Evolutionary conservation across 2,797 vertebrate genomes (phyloP).

Genomic region (Sebastiscus tertius): DNA sequence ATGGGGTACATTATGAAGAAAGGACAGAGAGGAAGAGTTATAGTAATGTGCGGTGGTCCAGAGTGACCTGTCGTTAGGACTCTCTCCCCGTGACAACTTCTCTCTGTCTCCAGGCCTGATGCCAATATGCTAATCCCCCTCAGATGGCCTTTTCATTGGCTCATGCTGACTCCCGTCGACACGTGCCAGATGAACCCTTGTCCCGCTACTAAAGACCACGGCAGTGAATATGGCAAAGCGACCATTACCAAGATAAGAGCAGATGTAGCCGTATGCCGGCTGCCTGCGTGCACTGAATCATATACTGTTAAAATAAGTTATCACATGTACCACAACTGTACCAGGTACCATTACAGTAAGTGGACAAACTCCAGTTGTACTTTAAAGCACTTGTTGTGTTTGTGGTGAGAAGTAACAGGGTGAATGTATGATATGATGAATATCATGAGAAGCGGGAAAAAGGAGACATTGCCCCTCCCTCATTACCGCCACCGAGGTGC

Average conservation of each 20-base stretch:
- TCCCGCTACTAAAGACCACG: constrained; percentile 35
- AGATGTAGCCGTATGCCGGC: constrained; percentile 54
- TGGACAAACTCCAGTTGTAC: neutral
- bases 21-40: constrained; percentile 84
- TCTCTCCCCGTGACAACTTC: constrained; percentile 81
- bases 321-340: neutral
- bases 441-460: neutral
- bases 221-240: constrained; percentile 35
- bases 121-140: constrained; percentile 74
- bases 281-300: constrained; percentile 60
- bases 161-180: constrained; percentile 39
- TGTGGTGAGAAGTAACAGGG: neutral
- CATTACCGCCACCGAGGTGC: neutral
- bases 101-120: constrained; percentile 69
- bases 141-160: constrained; percentile 77
- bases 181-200: constrained; percentile 48
- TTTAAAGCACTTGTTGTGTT: neutral
- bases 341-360: neutral
- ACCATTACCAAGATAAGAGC: constrained; percentile 59
- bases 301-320: constrained; percentile 6
- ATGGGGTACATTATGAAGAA: neutral
- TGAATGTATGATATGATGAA: neutral
- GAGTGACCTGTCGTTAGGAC: constrained; percentile 86
- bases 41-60: constrained; percentile 83
- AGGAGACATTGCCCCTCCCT: neutral